Evolutionary conservation across 2,113 vertebrate species (phyloP).

Genomic region (Gorsachius goisagi): DNA sequence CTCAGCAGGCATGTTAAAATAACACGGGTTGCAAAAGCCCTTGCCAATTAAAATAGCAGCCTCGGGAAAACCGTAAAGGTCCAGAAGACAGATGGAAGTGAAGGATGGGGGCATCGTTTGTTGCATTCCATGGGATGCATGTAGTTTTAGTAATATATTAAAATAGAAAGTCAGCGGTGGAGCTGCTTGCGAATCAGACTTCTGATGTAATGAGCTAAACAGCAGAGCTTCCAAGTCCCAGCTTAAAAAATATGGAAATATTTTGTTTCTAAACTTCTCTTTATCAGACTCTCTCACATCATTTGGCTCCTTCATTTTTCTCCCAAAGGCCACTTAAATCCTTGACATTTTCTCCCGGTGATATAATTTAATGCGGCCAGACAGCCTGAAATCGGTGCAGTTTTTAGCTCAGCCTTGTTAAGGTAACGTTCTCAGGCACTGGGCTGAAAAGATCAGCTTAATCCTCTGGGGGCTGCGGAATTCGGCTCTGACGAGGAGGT

Average conservation of each 20-base stretch:
- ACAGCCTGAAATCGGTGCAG: conserved; percentile 54
- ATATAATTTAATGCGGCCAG: conserved; percentile 60
- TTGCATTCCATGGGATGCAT: conserved; percentile 32
- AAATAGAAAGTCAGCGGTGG: conserved; percentile 34
- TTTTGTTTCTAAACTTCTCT: conserved; percentile 51
- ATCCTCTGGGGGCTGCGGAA: neutral
- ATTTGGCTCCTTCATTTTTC: conserved; percentile 38
- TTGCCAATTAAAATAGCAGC: conserved; percentile 35
- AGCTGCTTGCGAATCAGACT: neutral
- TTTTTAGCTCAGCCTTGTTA: conserved; percentile 16
- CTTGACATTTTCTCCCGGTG: conserved; percentile 65
- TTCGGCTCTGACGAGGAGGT: neutral
- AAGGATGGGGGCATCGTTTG: neutral
- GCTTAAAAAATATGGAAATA: conserved; percentile 27
- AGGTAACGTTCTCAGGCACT: conserved; percentile 57
- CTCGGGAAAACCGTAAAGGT: neutral
- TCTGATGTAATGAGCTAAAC: conserved; percentile 18
- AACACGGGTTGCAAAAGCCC: neutral
- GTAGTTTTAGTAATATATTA: neutral
- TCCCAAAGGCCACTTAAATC: conserved; percentile 64
- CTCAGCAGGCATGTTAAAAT: neutral
- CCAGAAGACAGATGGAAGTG: conserved; percentile 16
- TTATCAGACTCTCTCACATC: conserved; percentile 53
- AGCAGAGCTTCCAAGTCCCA: neutral
- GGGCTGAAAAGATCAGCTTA: neutral